Conservation (phyloP, 2,888 invertebrate genomes). For the Venusia cambrica region DNA sequence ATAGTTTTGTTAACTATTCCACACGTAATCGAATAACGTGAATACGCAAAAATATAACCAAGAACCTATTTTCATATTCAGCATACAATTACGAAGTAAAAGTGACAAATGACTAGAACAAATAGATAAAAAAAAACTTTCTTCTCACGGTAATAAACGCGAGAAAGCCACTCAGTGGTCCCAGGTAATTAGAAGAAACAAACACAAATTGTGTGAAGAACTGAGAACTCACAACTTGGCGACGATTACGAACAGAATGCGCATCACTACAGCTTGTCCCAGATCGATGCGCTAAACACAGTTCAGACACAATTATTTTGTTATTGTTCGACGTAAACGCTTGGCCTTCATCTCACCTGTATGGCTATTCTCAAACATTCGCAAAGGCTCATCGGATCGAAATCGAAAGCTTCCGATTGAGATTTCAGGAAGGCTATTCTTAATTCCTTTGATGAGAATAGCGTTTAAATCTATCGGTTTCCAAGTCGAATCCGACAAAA, state of each 20-base stretch:
- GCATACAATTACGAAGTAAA: slow-evolving; percentile 28
- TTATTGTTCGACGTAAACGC: too few relatives aligned
- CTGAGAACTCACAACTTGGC: slow-evolving; percentile 22
- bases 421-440: too few relatives aligned
- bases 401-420: too few relatives aligned
- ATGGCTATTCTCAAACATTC: too few relatives aligned
- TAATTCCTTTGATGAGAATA: too few relatives aligned
- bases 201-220: slow-evolving; percentile 33
- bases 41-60: slow-evolving; percentile 10
- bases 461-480: too few relatives aligned
- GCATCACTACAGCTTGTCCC: slow-evolving; percentile 6
- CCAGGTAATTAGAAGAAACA: slow-evolving; percentile 33
- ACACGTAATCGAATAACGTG: background rate
- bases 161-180: slow-evolving; percentile 35
- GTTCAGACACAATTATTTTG: too few relatives aligned
- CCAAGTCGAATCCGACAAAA: too few relatives aligned
- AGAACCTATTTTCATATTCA: slow-evolving; percentile 24
- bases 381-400: too few relatives aligned
- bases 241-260: slow-evolving; percentile 11
- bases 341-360: too few relatives aligned
- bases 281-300: background rate
- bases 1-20: slow-evolving; percentile 6
- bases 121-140: slow-evolving; percentile 36
- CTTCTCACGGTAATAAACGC: slow-evolving; percentile 33
- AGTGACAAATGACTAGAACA: slow-evolving; percentile 29